These are phyloP conservation scores for Oryctes rhinoceros DNA, from an alignment of 1,140 invertebrate species.

Conservation along the genomic window DNA sequence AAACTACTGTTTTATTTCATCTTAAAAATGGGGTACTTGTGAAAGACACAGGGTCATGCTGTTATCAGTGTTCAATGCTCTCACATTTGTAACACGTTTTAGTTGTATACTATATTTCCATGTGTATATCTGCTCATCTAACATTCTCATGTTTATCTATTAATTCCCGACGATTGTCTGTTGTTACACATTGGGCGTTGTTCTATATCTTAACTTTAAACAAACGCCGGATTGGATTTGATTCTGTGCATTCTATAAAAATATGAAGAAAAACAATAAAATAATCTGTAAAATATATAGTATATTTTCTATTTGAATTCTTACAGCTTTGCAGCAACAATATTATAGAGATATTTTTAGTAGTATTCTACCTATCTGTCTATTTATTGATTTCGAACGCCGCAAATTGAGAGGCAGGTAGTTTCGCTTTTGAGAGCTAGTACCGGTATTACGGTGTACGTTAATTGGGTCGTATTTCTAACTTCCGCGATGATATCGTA, in stretches of 20 bases:
- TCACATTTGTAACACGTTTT: too few relatives aligned
- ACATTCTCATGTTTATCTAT: too few relatives aligned
- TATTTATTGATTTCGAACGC: constrained; percentile 61
- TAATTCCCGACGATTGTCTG: too few relatives aligned
- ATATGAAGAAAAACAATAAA: constrained; percentile 8
- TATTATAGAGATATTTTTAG: not conserved
- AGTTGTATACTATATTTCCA: too few relatives aligned
- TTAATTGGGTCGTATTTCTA: constrained; percentile 59
- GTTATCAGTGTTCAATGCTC: too few relatives aligned
- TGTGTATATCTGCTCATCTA: too few relatives aligned
- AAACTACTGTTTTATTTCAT: constrained; percentile 18
- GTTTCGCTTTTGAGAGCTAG: constrained; percentile 78
- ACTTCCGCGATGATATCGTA: constrained; percentile 60
- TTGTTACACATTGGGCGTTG: too few relatives aligned
- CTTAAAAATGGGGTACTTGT: not conserved
- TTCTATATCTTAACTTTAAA: too few relatives aligned
- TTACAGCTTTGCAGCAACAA: constrained; percentile 37
- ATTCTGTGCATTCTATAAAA: too few relatives aligned
- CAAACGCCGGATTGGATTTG: too few relatives aligned
- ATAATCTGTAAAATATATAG: constrained; percentile 23
- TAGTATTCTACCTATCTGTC: constrained; percentile 3
- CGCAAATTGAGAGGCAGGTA: constrained; percentile 80
- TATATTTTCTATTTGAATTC: constrained; percentile 16
- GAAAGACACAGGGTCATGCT: not conserved
- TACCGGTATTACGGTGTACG: constrained; percentile 79